Conservation (phyloP, 2,113 vertebrate species). For the Romanogobio albipinnatus region DNA sequence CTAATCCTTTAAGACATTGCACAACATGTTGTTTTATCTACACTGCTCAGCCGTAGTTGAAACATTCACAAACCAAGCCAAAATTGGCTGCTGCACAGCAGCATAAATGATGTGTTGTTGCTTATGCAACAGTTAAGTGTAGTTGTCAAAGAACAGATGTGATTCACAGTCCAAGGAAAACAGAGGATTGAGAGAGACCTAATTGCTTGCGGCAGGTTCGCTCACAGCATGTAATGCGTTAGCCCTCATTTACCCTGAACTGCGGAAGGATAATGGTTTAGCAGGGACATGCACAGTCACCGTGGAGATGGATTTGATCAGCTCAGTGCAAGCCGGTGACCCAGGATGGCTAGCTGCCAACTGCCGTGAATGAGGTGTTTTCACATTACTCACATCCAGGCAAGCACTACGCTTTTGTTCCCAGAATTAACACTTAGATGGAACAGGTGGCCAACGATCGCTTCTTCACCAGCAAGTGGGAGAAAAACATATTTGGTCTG, state of each 20-base stretch:
- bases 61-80: neutral
- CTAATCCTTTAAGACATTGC: neutral
- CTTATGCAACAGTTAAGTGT: conserved; percentile 28
- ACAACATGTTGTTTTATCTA: neutral
- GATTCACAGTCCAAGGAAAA: neutral
- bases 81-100: neutral
- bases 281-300: conserved; percentile 37
- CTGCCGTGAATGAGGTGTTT: conserved; percentile 16
- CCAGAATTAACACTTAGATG: conserved; percentile 36
- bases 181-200: conserved; percentile 26
- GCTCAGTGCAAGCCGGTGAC: conserved; percentile 11
- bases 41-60: neutral
- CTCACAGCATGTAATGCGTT: conserved; percentile 17
- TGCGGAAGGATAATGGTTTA: conserved; percentile 35
- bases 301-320: conserved; percentile 38
- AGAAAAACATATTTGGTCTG: conserved; percentile 35
- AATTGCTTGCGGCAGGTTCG: conserved; percentile 41
- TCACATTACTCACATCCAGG: conserved; percentile 29
- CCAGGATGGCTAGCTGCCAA: conserved; percentile 24
- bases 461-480: conserved; percentile 20
- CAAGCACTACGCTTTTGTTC: conserved; percentile 33
- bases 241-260: conserved; percentile 37
- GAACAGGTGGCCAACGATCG: conserved; percentile 45
- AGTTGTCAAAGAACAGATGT: conserved; percentile 38
- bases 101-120: neutral